Evolutionary conservation across 2,888 invertebrate species (phyloP).

Genomic region (Onthophagus sagittarius): DNA sequence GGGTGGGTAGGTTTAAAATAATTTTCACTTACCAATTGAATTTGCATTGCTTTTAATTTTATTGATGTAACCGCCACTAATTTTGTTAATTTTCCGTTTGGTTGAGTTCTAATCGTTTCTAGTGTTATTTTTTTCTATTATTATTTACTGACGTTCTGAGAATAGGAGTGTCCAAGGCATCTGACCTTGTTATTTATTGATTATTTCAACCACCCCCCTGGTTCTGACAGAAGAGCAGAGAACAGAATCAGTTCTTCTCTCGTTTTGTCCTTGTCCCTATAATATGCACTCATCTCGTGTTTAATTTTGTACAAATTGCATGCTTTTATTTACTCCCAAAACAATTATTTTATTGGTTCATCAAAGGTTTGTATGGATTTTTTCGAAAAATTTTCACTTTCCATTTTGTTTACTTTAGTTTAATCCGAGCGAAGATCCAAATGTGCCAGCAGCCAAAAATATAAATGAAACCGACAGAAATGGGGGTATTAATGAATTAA

Average conservation of each 20-base stretch:
- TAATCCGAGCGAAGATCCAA: not conserved
- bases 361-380: not conserved
- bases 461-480: not conserved
- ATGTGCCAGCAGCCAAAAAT: not conserved
- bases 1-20: not conserved
- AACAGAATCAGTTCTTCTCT: conserved; percentile 31
- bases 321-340: not conserved
- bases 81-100: not conserved
- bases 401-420: not conserved
- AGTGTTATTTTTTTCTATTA: not conserved
- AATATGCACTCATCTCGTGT: conserved; percentile 25
- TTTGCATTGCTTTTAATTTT: not conserved
- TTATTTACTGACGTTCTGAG: conserved; percentile 16
- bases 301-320: conserved; percentile 2
- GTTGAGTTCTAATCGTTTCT: not conserved
- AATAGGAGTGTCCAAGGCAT: conserved; percentile 33
- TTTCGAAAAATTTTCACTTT: not conserved
- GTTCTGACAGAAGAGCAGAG: conserved; percentile 37
- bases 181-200: conserved; percentile 42
- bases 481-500: not conserved
- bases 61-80: not conserved
- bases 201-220: conserved; percentile 34
- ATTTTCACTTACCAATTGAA: not conserved
- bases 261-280: conserved; percentile 31
- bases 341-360: not conserved